A percentile compares a stretch with the other conserved stretches of the same genome.
phyloP scores from a whole-genome alignment of 53 echinoderm and acorn worm species.

The Echinometra lucunter region DNA sequence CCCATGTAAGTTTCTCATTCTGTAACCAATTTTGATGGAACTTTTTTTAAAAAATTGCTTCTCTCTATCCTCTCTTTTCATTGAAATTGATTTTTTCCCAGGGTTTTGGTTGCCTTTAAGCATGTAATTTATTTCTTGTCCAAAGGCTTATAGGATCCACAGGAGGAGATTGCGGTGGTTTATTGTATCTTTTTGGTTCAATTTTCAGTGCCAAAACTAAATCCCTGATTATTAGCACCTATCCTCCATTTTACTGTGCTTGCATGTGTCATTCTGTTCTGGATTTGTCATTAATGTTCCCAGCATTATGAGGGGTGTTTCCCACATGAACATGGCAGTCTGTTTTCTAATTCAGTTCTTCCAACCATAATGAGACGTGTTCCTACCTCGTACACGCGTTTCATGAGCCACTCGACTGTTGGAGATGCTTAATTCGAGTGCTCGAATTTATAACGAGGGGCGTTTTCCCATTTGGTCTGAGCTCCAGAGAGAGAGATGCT shows the following conservation, averaged over 20 bases:
- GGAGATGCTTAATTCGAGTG: neutral
- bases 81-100: too few relatives aligned
- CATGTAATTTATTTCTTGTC: too few relatives aligned
- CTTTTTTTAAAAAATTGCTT: too few relatives aligned
- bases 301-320: neutral
- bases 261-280: neutral
- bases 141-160: too few relatives aligned
- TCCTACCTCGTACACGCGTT: neutral
- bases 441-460: conserved; percentile 24
- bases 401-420: neutral
- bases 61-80: too few relatives aligned
- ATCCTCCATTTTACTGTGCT: too few relatives aligned
- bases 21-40: too few relatives aligned
- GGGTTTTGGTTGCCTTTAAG: too few relatives aligned
- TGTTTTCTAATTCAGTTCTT: neutral
- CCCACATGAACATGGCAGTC: neutral
- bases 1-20: too few relatives aligned
- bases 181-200: neutral
- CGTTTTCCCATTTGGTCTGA: conserved; percentile 1
- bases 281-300: neutral
- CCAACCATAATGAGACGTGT: neutral
- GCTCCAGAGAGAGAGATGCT: neutral
- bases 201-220: too few relatives aligned
- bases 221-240: too few relatives aligned
- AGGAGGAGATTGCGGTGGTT: too few relatives aligned